These are phyloP conservation scores for Wasmannia auropunctata DNA, from an alignment of 1,140 invertebrate genomes.

Conservation along the genomic window DNA sequence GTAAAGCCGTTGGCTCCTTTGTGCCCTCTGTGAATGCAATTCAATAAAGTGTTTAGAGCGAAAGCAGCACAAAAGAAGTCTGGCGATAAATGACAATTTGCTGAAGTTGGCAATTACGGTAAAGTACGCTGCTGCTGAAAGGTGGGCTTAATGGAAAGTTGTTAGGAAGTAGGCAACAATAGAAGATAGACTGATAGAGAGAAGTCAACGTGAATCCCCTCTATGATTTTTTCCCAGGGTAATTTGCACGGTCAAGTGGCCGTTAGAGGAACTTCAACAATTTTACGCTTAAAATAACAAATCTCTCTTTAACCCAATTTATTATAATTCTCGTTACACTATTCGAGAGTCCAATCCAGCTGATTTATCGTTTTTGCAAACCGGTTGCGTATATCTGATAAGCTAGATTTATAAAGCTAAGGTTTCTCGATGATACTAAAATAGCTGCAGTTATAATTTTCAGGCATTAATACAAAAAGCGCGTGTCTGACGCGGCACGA, in stretches of 20 bases:
- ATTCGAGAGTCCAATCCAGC: not conserved
- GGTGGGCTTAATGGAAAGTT: constrained; percentile 55
- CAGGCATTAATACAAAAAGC: not conserved
- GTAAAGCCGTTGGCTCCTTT: constrained; percentile 52
- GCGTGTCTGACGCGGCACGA: not conserved
- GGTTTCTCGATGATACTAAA: not conserved
- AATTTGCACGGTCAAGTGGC: constrained; percentile 26
- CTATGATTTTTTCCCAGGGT: constrained; percentile 10
- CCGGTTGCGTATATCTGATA: constrained; percentile 17
- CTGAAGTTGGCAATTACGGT: constrained; percentile 58
- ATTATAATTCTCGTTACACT: constrained; percentile 29
- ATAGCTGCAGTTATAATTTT: not conserved
- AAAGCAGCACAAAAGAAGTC: constrained; percentile 58
- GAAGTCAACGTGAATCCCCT: not conserved
- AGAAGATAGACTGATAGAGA: constrained; percentile 43
- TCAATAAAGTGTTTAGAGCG: constrained; percentile 63
- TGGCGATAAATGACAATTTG: constrained; percentile 60
- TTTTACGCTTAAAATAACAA: constrained; percentile 20
- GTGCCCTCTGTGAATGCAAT: constrained; percentile 58
- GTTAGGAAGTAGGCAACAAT: constrained; percentile 56
- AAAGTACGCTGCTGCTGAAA: constrained; percentile 50
- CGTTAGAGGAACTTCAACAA: not conserved
- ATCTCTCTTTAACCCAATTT: constrained; percentile 29
- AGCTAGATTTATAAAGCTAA: constrained; percentile 38
- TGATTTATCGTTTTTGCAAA: constrained; percentile 30